Conservation (phyloP, 2,113 vertebrate genomes). For the Seriola quinqueradiata region DNA sequence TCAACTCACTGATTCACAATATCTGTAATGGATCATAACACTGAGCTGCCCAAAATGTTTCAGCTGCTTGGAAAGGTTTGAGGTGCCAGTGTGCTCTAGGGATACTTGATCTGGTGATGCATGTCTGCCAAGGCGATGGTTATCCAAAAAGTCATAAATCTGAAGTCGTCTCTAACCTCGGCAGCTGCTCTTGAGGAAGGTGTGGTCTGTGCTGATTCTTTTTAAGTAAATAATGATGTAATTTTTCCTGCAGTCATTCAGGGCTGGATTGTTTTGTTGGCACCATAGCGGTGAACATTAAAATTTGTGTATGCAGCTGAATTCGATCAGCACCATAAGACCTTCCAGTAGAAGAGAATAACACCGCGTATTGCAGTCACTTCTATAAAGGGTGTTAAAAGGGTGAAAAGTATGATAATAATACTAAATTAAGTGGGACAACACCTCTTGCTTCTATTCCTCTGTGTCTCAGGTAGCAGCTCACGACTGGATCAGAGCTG, state of each 20-base stretch:
- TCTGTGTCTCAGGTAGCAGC: constrained; percentile 79
- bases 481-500: constrained; percentile 90
- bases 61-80: neutral
- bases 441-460: neutral
- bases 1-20: constrained; percentile 21
- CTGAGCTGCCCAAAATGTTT: neutral
- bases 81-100: neutral
- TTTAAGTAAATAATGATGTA: neutral
- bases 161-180: neutral
- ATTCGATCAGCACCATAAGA: neutral
- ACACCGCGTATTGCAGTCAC: neutral
- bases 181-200: constrained; percentile 20
- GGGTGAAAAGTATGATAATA: neutral
- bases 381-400: neutral
- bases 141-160: constrained; percentile 36
- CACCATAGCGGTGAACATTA: neutral
- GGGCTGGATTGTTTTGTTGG: constrained; percentile 18
- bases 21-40: constrained; percentile 10
- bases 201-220: constrained; percentile 4
- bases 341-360: neutral
- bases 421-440: neutral
- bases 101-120: constrained; percentile 34
- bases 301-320: neutral
- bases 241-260: constrained; percentile 15
- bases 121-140: constrained; percentile 3